Evolutionary conservation across 1,140 invertebrate genomes (phyloP).

Genomic region (Drosophila gunungcola): DNA sequence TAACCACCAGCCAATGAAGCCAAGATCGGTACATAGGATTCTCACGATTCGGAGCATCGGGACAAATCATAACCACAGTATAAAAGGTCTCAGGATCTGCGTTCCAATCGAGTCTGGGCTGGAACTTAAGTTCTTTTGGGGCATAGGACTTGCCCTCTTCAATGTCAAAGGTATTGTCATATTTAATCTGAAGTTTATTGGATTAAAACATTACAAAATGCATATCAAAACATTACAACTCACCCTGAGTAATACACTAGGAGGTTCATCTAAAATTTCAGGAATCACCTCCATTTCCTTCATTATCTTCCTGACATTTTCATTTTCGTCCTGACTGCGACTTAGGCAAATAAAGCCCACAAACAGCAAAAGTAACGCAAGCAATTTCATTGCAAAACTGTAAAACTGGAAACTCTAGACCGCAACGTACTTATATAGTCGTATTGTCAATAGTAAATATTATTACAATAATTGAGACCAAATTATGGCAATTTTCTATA

Average conservation of each 20-base stretch:
- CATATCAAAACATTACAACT: not conserved
- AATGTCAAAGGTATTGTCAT: slow-evolving; percentile 55
- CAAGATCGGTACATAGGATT: slow-evolving; percentile 93
- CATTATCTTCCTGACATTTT: slow-evolving; percentile 57
- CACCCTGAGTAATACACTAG: slow-evolving; percentile 72
- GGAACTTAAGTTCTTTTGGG: slow-evolving; percentile 58
- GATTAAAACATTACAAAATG: no score
- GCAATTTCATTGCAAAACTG: slow-evolving; percentile 45
- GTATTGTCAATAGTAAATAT: slow-evolving; percentile 20
- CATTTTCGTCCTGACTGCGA: slow-evolving; percentile 36
- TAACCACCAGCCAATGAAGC: slow-evolving; percentile 96
- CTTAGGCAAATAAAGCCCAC: slow-evolving; percentile 13
- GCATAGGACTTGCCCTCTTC: slow-evolving; percentile 61
- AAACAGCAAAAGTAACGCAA: slow-evolving; percentile 10
- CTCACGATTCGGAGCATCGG: slow-evolving; percentile 88
- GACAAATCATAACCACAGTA: slow-evolving; percentile 88
- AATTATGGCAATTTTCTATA: slow-evolving; percentile 30
- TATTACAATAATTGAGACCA: slow-evolving; percentile 33
- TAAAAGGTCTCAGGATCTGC: slow-evolving; percentile 88
- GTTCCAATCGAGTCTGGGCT: slow-evolving; percentile 87
- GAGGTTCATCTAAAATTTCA: slow-evolving; percentile 89
- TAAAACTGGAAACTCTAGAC: slow-evolving; percentile 7
- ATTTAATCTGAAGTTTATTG: slow-evolving; percentile 31
- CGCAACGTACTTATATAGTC: slow-evolving; percentile 22
- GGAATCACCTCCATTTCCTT: slow-evolving; percentile 86